phyloP scores from a whole-genome alignment of 2,797 vertebrate species.

The Etheostoma perlongum region DNA sequence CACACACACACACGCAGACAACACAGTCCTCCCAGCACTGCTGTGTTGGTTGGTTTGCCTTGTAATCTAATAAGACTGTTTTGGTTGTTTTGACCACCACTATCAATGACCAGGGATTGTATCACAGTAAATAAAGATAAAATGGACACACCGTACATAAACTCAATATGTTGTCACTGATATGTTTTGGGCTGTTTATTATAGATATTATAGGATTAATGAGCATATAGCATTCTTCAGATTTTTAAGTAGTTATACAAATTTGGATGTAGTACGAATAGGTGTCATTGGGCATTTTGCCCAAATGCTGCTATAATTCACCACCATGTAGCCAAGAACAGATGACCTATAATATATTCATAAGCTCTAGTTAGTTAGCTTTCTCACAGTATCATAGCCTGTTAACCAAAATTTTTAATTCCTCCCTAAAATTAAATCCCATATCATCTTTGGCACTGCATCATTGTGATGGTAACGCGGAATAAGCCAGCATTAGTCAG shows the following conservation, averaged over 20 bases:
- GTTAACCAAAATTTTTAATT: not conserved
- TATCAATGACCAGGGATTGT: constrained; percentile 6
- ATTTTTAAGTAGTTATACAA: not conserved
- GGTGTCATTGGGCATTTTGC: not conserved
- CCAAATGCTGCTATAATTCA: not conserved
- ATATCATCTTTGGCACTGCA: not conserved
- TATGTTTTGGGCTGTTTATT: not conserved
- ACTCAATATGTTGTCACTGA: not conserved
- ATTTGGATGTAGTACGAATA: not conserved
- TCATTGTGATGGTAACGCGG: not conserved
- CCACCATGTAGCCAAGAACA: not conserved
- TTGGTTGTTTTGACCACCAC: constrained; percentile 31
- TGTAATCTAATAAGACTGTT: constrained; percentile 55
- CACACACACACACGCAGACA: constrained; percentile 27
- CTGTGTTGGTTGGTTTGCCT: constrained; percentile 15
- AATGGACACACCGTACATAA: not conserved
- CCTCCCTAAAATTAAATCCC: not conserved
- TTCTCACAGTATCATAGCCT: not conserved
- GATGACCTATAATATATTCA: not conserved
- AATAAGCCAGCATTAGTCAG: not conserved
- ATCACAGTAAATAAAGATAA: constrained; percentile 3
- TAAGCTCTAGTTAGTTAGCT: not conserved
- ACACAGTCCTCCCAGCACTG: constrained; percentile 13
- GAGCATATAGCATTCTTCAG: not conserved
- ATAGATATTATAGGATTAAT: not conserved